Percentiles rank a stretch among this genome's conserved stretches.
These are phyloP conservation scores for Melipona beecheii DNA, from an alignment of 2,888 invertebrate species.

Conservation along the genomic window DNA sequence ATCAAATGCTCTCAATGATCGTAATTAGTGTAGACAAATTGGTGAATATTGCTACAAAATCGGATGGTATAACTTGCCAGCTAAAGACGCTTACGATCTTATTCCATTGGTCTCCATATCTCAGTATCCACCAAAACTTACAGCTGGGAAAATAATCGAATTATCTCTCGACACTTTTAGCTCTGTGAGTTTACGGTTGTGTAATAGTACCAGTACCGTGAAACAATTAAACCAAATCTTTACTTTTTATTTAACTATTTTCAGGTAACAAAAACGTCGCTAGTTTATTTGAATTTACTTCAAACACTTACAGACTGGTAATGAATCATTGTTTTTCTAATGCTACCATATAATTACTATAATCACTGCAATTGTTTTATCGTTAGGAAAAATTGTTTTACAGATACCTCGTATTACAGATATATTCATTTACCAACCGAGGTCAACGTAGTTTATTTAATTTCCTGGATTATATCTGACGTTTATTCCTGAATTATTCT, in stretches of 20 bases:
- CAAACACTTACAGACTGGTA: conserved; percentile 50
- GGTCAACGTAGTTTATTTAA: not conserved
- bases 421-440: not conserved
- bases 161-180: conserved; percentile 70
- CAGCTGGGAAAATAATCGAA: conserved; percentile 73
- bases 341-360: not conserved
- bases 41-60: conserved; percentile 57
- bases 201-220: too few relatives aligned
- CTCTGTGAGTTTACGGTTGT: conserved; percentile 19
- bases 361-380: not conserved
- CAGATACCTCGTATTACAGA: not conserved
- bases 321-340: not conserved
- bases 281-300: conserved; percentile 66
- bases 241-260: not conserved
- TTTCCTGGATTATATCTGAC: not conserved
- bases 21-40: conserved; percentile 51
- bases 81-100: conserved; percentile 46
- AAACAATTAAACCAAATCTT: too few relatives aligned
- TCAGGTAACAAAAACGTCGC: conserved; percentile 55
- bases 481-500: not conserved
- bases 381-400: not conserved
- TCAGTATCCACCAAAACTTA: conserved; percentile 69
- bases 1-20: too few relatives aligned
- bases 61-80: conserved; percentile 64
- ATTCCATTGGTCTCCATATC: conserved; percentile 68